These are phyloP conservation scores for Aulostomus chinensis DNA, from an alignment of 2,797 vertebrate genomes.

Conservation along the genomic window DNA sequence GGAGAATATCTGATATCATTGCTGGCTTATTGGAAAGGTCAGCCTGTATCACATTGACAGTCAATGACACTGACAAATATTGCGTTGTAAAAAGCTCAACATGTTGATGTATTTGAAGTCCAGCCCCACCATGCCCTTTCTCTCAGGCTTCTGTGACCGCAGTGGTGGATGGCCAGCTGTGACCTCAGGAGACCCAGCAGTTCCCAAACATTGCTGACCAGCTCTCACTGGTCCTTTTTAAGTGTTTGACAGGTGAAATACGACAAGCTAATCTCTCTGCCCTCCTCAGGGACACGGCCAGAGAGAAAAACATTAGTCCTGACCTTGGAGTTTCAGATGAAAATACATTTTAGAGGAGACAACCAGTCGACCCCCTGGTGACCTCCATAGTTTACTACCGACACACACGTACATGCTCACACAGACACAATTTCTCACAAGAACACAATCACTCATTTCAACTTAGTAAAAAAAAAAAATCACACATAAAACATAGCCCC, in stretches of 20 bases:
- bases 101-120: neutral
- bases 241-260: constrained; percentile 76
- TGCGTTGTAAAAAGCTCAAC: constrained; percentile 11
- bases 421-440: constrained; percentile 22
- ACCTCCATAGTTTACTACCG: constrained; percentile 27
- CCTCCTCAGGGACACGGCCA: constrained; percentile 56
- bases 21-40: constrained; percentile 11
- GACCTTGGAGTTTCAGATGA: constrained; percentile 76
- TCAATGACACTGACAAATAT: constrained; percentile 5
- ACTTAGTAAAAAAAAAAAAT: constrained; percentile 1
- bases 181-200: constrained; percentile 41
- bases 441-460: constrained; percentile 29
- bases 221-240: constrained; percentile 46
- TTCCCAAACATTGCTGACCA: constrained; percentile 12
- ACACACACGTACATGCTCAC: constrained; percentile 6
- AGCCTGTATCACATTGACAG: neutral
- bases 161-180: constrained; percentile 52
- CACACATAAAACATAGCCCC: constrained; percentile 14
- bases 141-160: constrained; percentile 14
- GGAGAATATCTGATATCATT: constrained; percentile 4
- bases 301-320: constrained; percentile 63
- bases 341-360: constrained; percentile 68
- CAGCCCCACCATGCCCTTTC: neutral
- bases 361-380: constrained; percentile 39
- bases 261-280: constrained; percentile 64